Percentiles rank a stretch among this genome's conserved stretches.
These are phyloP conservation scores for Felis chaus DNA, from an alignment of 2,113 vertebrate genomes.

Conservation along the genomic window DNA sequence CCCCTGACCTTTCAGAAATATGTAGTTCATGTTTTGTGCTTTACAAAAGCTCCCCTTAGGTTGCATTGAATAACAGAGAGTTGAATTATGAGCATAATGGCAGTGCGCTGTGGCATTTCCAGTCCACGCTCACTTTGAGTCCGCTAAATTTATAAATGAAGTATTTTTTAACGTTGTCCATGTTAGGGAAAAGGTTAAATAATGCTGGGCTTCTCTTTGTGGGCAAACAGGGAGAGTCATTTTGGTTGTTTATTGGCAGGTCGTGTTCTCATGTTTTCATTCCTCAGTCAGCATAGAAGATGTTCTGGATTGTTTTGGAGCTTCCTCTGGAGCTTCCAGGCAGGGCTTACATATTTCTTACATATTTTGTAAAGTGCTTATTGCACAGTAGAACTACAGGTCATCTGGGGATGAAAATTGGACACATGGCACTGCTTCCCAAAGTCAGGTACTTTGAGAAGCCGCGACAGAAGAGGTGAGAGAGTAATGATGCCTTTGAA, in stretches of 20 bases:
- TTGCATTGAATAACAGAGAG: slow-evolving; percentile 62
- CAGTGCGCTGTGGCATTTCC: slow-evolving; percentile 71
- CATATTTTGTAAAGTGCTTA: slow-evolving; percentile 28
- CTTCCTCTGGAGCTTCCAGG: slow-evolving; percentile 49
- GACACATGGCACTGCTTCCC: not conserved
- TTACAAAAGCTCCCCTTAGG: slow-evolving; percentile 68
- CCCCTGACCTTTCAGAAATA: slow-evolving; percentile 75
- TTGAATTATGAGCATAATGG: slow-evolving; percentile 74
- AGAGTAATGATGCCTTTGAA: not conserved
- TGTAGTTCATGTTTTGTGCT: slow-evolving; percentile 67
- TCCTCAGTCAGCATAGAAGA: not conserved
- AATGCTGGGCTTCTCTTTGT: slow-evolving; percentile 44
- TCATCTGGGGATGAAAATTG: not conserved
- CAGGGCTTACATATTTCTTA: not conserved
- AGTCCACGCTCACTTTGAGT: slow-evolving; percentile 64
- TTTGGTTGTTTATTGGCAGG: slow-evolving; percentile 20
- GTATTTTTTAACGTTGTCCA: slow-evolving; percentile 60
- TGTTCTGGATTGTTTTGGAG: slow-evolving; percentile 42
- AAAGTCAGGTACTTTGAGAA: not conserved
- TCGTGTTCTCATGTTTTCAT: slow-evolving; percentile 50
- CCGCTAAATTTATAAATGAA: slow-evolving; percentile 62
- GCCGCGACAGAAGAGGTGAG: not conserved
- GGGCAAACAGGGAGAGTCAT: slow-evolving; percentile 35
- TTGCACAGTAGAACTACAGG: not conserved
- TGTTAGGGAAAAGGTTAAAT: slow-evolving; percentile 73